Conservation (phyloP, 1,140 invertebrate species). For the Polypedilum pembai region DNA sequence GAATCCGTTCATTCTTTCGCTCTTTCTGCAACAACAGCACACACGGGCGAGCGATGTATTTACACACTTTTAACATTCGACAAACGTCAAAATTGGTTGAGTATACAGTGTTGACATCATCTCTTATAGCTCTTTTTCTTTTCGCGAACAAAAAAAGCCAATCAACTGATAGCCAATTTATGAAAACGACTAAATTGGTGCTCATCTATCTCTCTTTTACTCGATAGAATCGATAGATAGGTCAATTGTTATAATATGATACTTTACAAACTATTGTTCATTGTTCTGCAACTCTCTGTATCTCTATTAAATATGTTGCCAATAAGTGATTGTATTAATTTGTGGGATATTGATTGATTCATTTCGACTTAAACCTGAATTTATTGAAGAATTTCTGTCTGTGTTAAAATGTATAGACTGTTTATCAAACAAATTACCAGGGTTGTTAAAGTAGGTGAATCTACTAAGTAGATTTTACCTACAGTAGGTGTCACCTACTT, state of each 20-base stretch:
- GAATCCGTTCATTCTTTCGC: not conserved
- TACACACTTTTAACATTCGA: no score
- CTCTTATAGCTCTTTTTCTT: not conserved
- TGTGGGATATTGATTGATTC: no score
- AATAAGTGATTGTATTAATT: no score
- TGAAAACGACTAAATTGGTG: not conserved
- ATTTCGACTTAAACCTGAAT: no score
- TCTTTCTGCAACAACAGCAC: not conserved
- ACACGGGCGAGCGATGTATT: no score
- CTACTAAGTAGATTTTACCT: no score
- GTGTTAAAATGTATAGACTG: no score
- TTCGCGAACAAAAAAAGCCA: not conserved
- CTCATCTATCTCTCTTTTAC: not conserved
- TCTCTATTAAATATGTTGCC: no score
- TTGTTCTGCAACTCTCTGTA: not conserved
- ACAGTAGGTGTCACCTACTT: no score
- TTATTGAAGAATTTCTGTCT: no score
- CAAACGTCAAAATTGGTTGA: not conserved
- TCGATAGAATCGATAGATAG: not conserved
- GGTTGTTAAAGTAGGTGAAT: no score
- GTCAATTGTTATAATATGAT: slow-evolving; percentile 5
- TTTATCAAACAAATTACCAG: no score
- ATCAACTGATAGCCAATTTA: slow-evolving; percentile 17
- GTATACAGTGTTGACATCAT: not conserved
- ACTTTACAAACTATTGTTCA: not conserved